Evolutionary conservation across 2,797 vertebrate species (phyloP).

Genomic region (Nyctalus aviator): DNA sequence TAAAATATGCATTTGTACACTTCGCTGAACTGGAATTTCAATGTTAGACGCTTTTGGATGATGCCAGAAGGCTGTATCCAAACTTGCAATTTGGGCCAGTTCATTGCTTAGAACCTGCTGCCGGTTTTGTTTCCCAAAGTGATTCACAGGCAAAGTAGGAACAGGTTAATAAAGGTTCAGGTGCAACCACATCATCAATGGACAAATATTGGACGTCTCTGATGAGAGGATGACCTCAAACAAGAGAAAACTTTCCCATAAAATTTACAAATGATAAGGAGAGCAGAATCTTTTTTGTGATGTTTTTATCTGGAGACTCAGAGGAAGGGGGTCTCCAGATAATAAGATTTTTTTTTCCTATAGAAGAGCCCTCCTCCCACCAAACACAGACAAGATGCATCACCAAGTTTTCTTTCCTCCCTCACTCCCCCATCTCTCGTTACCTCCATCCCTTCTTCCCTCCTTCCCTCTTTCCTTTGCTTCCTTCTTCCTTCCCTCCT

Average conservation of each 20-base stretch:
- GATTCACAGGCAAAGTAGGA: slow-evolving; percentile 30
- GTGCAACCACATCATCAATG: background rate
- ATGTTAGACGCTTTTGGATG: slow-evolving; percentile 52
- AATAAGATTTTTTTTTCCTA: background rate
- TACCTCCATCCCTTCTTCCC: background rate
- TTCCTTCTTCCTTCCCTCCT: background rate
- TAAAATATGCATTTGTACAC: slow-evolving; percentile 59
- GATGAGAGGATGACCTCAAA: background rate
- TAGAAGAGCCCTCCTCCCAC: background rate
- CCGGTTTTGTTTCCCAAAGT: slow-evolving; percentile 47
- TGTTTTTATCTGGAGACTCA: slow-evolving; percentile 1
- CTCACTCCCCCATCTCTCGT: background rate
- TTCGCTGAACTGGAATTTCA: slow-evolving; percentile 65
- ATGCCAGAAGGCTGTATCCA: slow-evolving; percentile 26
- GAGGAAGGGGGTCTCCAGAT: background rate
- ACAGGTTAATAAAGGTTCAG: background rate
- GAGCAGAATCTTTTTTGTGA: background rate
- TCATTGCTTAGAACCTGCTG: slow-evolving; percentile 54
- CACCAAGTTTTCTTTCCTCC: background rate
- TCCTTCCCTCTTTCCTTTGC: no score
- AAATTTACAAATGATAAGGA: background rate
- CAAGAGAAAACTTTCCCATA: background rate
- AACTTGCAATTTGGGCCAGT: slow-evolving; percentile 2
- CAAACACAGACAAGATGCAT: background rate
- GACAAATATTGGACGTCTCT: background rate